Evolutionary conservation across 1,140 invertebrate genomes (phyloP).

Genomic region (Drepana arcuata): DNA sequence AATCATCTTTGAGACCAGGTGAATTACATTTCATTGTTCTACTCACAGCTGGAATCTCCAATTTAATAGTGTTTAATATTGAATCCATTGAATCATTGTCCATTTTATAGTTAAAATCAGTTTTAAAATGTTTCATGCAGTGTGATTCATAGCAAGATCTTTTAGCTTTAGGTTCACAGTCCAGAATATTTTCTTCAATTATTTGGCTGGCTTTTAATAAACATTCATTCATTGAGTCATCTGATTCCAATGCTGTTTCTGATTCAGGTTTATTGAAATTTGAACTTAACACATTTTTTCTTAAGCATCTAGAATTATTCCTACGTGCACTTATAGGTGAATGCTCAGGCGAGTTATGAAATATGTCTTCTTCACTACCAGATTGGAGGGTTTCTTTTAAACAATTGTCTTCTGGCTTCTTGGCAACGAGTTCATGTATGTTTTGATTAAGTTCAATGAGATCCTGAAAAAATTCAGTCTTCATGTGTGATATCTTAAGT

Average conservation of each 20-base stretch:
- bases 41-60: conserved; percentile 35
- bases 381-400: conserved; percentile 26
- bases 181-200: conserved; percentile 52
- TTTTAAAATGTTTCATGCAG: conserved; percentile 11
- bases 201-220: conserved; percentile 62
- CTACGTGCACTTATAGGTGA: conserved; percentile 43
- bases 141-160: conserved; percentile 17
- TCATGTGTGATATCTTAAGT: conserved; percentile 37
- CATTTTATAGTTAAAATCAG: conserved; percentile 26
- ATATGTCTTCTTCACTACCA: conserved; percentile 52
- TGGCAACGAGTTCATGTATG: conserved; percentile 46
- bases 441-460: conserved; percentile 61
- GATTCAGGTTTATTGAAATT: conserved; percentile 48
- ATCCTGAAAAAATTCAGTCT: conserved; percentile 51
- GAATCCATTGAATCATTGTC: conserved; percentile 51
- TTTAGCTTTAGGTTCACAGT: conserved; percentile 21
- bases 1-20: conserved; percentile 51
- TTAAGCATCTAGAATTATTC: conserved; percentile 32
- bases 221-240: conserved; percentile 69
- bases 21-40: conserved; percentile 40
- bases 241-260: conserved; percentile 56
- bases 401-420: conserved; percentile 22
- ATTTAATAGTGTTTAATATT: conserved; percentile 46
- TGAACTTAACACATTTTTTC: conserved; percentile 56
- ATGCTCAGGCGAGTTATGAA: conserved; percentile 42